These are phyloP conservation scores for Chrysolina americana DNA, from an alignment of 2,888 invertebrate species.

Conservation along the genomic window DNA sequence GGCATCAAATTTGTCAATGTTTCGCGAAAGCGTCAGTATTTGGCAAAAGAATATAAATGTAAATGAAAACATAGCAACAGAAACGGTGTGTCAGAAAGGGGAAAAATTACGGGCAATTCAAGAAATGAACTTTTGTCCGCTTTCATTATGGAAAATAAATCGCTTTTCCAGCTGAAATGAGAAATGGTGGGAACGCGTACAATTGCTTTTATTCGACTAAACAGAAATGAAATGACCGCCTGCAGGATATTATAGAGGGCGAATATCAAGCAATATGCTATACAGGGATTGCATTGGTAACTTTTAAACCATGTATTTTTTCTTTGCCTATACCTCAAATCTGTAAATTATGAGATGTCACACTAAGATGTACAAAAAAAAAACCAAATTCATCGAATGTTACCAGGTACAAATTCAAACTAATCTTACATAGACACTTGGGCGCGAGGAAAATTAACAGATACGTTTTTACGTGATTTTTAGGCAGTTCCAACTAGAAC, in stretches of 20 bases:
- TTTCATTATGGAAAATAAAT: constrained; percentile 11
- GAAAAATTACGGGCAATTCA: constrained; percentile 1
- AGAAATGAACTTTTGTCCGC: constrained; percentile 15
- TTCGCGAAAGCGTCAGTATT: neutral
- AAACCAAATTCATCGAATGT: no score
- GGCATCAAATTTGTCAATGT: neutral
- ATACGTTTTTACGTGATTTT: no score
- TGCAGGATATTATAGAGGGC: neutral
- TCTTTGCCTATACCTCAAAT: no score
- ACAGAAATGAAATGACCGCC: constrained; percentile 1
- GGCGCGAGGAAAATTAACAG: no score
- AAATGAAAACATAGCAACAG: constrained; percentile 3
- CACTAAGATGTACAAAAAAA: no score
- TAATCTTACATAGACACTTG: no score
- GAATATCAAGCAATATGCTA: neutral
- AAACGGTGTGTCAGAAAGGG: neutral
- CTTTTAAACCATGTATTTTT: no score
- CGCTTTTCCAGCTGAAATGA: neutral
- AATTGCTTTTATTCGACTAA: constrained; percentile 6
- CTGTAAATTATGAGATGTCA: no score
- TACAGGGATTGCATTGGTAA: no score
- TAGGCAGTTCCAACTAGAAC: no score
- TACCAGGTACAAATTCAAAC: no score
- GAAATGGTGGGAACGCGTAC: constrained; percentile 4
- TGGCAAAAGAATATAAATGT: neutral